A percentile compares a stretch with the other conserved stretches of the same genome.
These are phyloP conservation scores for Lymantria dispar DNA, from an alignment of 2,888 invertebrate species.

Conservation along the genomic window DNA sequence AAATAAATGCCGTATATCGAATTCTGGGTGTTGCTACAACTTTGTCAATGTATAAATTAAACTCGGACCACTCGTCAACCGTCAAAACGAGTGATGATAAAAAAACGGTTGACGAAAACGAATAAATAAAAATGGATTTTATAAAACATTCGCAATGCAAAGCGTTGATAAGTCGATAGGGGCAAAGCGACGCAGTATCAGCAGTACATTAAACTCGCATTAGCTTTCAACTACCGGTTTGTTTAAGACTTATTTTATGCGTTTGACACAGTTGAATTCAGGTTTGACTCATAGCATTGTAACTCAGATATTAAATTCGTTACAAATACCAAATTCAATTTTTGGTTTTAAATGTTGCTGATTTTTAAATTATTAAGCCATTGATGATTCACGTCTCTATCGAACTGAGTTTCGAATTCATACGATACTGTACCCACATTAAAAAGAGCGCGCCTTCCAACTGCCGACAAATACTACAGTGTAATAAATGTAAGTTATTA, in stretches of 20 bases:
- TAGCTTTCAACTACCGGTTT: slow-evolving; percentile 59
- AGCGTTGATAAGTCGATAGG: slow-evolving; percentile 44
- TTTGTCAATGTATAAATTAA: slow-evolving; percentile 29
- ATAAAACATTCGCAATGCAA: slow-evolving; percentile 46
- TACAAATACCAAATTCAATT: no score
- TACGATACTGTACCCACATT: no score
- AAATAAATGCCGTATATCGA: slow-evolving; percentile 3
- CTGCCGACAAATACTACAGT: no score
- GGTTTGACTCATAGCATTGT: slow-evolving; percentile 31
- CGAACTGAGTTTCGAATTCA: no score
- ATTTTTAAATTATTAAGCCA: no score
- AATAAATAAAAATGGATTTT: slow-evolving; percentile 34
- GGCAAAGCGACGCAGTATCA: slow-evolving; percentile 55
- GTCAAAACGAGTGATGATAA: slow-evolving; percentile 36
- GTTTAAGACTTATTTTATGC: slow-evolving; percentile 47
- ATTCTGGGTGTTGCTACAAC: slow-evolving; percentile 7
- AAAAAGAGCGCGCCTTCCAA: no score
- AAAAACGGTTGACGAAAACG: slow-evolving; percentile 25
- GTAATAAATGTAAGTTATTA: no score
- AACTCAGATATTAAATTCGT: slow-evolving; percentile 8
- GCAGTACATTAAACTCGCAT: slow-evolving; percentile 68
- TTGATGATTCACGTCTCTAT: no score
- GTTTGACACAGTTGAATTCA: slow-evolving; percentile 48
- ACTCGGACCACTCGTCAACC: slow-evolving; percentile 27
- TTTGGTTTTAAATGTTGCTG: no score